Percentiles rank a stretch among this genome's conserved stretches.
Evolutionary conservation across 2,113 vertebrate species (phyloP).

Genomic region (Pithys albifrons): DNA sequence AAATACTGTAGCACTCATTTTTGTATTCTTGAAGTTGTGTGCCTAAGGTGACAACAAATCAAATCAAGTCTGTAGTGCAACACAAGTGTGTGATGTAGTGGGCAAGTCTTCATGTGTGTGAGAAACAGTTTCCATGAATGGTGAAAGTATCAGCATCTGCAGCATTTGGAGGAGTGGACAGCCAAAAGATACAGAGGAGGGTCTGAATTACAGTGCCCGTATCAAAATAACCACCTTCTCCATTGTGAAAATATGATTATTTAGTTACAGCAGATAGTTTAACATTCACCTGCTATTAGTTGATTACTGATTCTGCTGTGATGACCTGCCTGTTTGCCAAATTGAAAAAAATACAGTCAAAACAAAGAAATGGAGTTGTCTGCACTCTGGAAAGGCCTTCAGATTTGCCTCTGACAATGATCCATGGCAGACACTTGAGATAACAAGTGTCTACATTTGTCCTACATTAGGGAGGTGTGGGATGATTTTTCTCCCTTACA

Average conservation of each 20-base stretch:
- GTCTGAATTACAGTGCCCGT: neutral
- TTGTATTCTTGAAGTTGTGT: neutral
- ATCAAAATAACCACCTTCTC: neutral
- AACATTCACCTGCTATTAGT: neutral
- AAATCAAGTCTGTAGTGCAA: neutral
- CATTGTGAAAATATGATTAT: neutral
- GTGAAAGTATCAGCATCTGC: neutral
- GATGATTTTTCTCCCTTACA: neutral
- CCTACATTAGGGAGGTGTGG: neutral
- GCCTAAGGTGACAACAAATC: neutral
- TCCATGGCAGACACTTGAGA: neutral
- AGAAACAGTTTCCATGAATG: neutral
- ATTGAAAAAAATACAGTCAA: conserved; percentile 1
- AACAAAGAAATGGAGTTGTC: neutral
- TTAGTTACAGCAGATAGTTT: conserved; percentile 6
- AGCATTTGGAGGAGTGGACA: neutral
- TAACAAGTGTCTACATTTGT: conserved; percentile 20
- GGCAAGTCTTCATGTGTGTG: neutral
- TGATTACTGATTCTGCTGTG: neutral
- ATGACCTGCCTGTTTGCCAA: neutral
- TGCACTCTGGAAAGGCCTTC: neutral
- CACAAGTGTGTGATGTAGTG: neutral
- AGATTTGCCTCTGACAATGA: neutral
- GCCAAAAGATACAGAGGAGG: neutral
- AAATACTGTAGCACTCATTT: neutral